Base-by-base conservation (phyloP, 2,113 vertebrate genomes). In the Xiphophorus maculatus region DNA sequence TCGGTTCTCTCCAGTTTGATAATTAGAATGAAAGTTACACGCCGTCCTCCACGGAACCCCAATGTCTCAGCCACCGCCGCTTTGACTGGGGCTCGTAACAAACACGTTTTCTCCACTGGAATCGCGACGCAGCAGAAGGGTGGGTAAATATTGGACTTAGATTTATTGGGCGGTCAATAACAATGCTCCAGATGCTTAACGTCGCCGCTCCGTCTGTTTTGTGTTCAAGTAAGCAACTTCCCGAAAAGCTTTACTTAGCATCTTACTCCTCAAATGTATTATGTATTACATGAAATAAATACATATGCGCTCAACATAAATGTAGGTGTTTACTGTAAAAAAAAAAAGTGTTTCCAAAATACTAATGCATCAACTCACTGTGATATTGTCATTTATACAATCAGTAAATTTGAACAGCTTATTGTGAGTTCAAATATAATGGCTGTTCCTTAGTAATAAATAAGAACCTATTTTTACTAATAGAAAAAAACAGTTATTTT, bases 21-120 rank as follows among this genome's bases (percentile, higher is more conserved):
- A 64, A 83, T 77, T 85, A 69, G 71, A 85, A 82, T 77, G 65
- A 85, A 88, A 87, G 84, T 71, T 66, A 71, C 77, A 79, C 76
- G 22, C 29, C 25, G 7, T 9, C 58, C 75, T 76, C n/a, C 10
- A 1, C 48, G 70, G 70, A 63, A 63, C 77, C 66, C 71, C 54
- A 72, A 66, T 73, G 66, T 72, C 77, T 64, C 25, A 17, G 67
- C 44, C 27, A 33, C 69, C 29, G 73, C n/a, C 35, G 69, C 80
- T 75, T 79, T 54, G 28, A 37, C 40, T 68, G 73, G 60, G 73
- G 60, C 29, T 62, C 15, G 48, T 40, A 66, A 71, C 71, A 78
- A 78, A 75, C 54, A 77, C n/a, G 37, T 71, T 48, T 4, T 51
- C 8, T 12, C 13, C 17, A 58, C 51, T 44, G 54, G 74, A 71